Evolutionary conservation across 2,888 invertebrate genomes (phyloP), one percentile per base, ranked within the genome.

Genomic region (Rhodophaea formosa): DNA sequence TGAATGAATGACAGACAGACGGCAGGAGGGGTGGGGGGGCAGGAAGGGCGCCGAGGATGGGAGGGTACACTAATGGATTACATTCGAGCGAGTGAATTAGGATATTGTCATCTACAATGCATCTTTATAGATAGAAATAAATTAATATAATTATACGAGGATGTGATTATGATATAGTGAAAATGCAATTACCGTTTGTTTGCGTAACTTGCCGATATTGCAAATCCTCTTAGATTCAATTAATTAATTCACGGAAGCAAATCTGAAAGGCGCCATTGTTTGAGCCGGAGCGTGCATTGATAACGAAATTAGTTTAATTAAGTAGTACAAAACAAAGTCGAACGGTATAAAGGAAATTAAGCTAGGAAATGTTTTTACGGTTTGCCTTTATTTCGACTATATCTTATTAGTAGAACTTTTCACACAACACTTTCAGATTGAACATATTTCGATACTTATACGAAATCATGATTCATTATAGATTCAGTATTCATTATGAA

Each of bases 71-170:
- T 91, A 90, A 91, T 91, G 91, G 90, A 91, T 91, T 91, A 91
- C 90, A 87, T 82, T 86, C 86, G 86, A 85, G 86, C 88, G 84
- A 86, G 85, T 90, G 90, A 90, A 91, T 91, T 90, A 91, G 90
- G 89, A 91, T 89, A 90, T 89, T 90, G 91, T 90, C 88, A 88
- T 86, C 73, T 79, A 83, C 45, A 35, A 85, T 80, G 75, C 74
- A 74, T 67, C 49, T 51, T 51, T 51, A 35, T 35, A 51, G 35
- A 35, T 35, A 14, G 10, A 51, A 51, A 35, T 51, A 35, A 17
- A 51, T 51, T 39, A 51, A 46, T 46, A 46, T 39, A 39, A 39
- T 39, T 39, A 39, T 76, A 74, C 77, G 49, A 35, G 39, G 8
- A 55, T 45, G 35, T 56, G 17, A 42, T 49, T 49, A 39, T 51